Percentiles rank a stretch among this genome's conserved stretches.
Evolutionary conservation across 1,140 invertebrate species (phyloP).

Genomic region (Dendroctonus valens): DNA sequence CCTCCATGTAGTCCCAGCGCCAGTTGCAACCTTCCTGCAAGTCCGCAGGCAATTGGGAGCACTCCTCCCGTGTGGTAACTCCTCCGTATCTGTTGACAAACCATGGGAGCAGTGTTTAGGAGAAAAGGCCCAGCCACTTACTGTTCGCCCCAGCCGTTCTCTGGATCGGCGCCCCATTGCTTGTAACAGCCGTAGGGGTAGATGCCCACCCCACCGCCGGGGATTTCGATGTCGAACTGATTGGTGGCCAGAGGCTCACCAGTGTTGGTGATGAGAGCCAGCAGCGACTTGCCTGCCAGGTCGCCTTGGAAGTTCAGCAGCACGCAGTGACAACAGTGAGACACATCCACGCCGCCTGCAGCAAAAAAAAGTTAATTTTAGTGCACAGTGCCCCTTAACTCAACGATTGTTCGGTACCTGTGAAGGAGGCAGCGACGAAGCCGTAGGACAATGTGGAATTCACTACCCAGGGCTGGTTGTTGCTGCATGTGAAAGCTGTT

Average conservation of each 20-base stretch:
- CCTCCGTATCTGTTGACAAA: constrained; percentile 9
- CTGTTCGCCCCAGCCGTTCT: constrained; percentile 25
- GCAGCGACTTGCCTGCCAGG: constrained; percentile 23
- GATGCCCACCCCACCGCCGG: constrained; percentile 32
- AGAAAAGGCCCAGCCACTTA: neutral
- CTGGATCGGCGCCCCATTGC: constrained; percentile 27
- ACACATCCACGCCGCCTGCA: constrained; percentile 25
- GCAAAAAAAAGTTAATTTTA: neutral
- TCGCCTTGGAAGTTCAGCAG: constrained; percentile 27
- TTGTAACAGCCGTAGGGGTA: constrained; percentile 23
- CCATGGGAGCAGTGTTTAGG: neutral
- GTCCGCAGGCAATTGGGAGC: constrained; percentile 9
- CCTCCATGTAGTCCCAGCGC: constrained; percentile 24
- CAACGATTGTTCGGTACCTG: constrained; percentile 3
- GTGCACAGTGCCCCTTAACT: neutral
- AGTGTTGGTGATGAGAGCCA: constrained; percentile 27
- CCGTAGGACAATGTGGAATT: constrained; percentile 32
- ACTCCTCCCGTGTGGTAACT: constrained; percentile 15
- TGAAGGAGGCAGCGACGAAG: constrained; percentile 28
- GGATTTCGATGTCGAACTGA: constrained; percentile 32
- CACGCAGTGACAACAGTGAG: constrained; percentile 27
- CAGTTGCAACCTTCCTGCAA: constrained; percentile 24
- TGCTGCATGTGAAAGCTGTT: constrained; percentile 23
- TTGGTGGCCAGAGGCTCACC: constrained; percentile 16
- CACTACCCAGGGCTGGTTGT: constrained; percentile 27